These are phyloP conservation scores for Botia almorhae DNA, from an alignment of 2,797 vertebrate species.

Conservation along the genomic window DNA sequence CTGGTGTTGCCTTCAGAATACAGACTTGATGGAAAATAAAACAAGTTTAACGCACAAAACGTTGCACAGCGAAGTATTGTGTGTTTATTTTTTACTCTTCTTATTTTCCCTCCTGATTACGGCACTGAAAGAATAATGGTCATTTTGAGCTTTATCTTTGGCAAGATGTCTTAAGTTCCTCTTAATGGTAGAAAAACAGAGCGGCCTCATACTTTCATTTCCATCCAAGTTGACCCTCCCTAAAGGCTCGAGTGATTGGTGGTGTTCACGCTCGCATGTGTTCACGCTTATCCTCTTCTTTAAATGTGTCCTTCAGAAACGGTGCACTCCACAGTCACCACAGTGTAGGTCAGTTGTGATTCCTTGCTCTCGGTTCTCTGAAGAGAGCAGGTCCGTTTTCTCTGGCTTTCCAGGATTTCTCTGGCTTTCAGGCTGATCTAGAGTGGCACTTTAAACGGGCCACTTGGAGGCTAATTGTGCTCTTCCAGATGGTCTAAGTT, in stretches of 20 bases:
- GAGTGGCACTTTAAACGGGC: slow-evolving; percentile 48
- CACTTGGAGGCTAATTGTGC: slow-evolving; percentile 48
- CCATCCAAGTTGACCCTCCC: neutral
- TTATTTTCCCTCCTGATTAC: neutral
- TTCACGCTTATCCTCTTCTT: slow-evolving; percentile 1
- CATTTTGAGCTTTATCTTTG: neutral
- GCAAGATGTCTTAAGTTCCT: neutral
- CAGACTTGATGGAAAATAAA: no score
- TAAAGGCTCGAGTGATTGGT: neutral
- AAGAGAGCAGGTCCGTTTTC: slow-evolving; percentile 9
- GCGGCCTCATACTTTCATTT: neutral
- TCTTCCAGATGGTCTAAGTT: slow-evolving; percentile 61
- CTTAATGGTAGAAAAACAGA: neutral
- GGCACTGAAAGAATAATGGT: neutral
- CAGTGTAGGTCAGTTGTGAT: neutral
- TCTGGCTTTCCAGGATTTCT: slow-evolving; percentile 7
- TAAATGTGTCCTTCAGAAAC: slow-evolving; percentile 7
- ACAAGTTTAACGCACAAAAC: no score
- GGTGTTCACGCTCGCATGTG: neutral
- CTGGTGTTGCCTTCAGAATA: neutral
- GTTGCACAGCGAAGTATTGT: neutral
- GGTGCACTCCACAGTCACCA: neutral
- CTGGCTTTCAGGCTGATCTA: slow-evolving; percentile 46
- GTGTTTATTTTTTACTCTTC: neutral
- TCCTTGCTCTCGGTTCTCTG: neutral